Percentiles rank a stretch among this genome's conserved stretches.
phyloP scores from a whole-genome alignment of 2,888 invertebrate genomes.

The Trilocha varians region DNA sequence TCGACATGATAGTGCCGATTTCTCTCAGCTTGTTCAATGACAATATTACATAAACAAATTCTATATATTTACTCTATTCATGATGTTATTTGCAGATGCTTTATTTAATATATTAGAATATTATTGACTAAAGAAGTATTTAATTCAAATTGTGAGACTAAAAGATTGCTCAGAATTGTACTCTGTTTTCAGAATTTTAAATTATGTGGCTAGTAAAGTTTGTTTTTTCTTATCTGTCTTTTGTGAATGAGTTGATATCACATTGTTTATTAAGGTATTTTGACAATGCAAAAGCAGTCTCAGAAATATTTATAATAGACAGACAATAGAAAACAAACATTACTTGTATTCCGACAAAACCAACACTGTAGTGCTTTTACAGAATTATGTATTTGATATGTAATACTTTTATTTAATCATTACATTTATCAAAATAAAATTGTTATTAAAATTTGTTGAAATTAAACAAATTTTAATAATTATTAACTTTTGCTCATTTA shows the following conservation, averaged over 20 bases:
- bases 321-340: too few relatives aligned
- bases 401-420: slow-evolving; percentile 48
- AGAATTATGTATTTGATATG: slow-evolving; percentile 41
- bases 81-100: too few relatives aligned
- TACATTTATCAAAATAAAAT: slow-evolving; percentile 64
- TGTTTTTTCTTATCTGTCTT: too few relatives aligned
- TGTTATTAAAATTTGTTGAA: slow-evolving; percentile 59
- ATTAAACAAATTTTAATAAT: slow-evolving; percentile 31
- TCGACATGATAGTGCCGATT: too few relatives aligned
- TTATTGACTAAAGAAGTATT: neutral
- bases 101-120: neutral
- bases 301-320: neutral
- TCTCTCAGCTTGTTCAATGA: too few relatives aligned
- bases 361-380: slow-evolving; percentile 3
- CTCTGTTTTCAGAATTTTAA: too few relatives aligned
- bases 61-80: too few relatives aligned
- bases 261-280: neutral
- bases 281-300: neutral
- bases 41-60: too few relatives aligned
- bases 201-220: too few relatives aligned
- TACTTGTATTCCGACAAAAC: too few relatives aligned
- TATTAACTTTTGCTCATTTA: neutral
- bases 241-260: too few relatives aligned
- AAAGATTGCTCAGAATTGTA: neutral
- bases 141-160: neutral